Conservation (phyloP, 2,888 invertebrate species). For the Lagria hirta region DNA sequence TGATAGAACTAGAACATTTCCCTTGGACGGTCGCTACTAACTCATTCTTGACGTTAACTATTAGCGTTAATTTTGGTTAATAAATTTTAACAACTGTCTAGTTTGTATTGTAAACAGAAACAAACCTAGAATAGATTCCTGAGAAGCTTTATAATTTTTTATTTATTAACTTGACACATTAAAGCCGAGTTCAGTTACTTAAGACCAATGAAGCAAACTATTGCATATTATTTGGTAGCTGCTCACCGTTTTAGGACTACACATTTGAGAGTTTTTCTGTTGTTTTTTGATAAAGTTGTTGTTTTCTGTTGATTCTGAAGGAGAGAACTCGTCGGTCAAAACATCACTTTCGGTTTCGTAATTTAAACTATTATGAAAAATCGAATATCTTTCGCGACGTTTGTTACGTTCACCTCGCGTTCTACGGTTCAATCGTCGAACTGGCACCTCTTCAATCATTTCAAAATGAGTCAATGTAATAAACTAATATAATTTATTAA, state of each 20-base stretch:
- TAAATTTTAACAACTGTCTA: too few species aligned
- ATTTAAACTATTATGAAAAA: constrained; percentile 31
- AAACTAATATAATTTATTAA: constrained; percentile 18
- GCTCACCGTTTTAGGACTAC: constrained; percentile 11
- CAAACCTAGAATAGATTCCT: too few species aligned
- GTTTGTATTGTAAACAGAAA: too few species aligned
- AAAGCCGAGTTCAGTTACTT: too few species aligned
- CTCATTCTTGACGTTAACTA: too few species aligned
- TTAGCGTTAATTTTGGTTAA: too few species aligned
- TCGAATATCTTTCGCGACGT: constrained; percentile 46
- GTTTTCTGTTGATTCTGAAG: constrained; percentile 26
- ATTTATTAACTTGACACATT: too few species aligned
- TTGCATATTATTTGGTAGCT: too few species aligned
- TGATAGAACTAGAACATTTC: too few species aligned
- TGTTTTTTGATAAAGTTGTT: constrained; percentile 28
- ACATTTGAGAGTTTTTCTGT: background rate
- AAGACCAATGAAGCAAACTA: too few species aligned
- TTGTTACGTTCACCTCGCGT: constrained; percentile 48
- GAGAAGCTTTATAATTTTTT: too few species aligned
- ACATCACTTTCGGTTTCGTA: constrained; percentile 27
- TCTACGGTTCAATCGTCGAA: constrained; percentile 41
- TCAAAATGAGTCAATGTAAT: constrained; percentile 12
- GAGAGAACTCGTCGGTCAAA: constrained; percentile 11
- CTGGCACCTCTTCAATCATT: constrained; percentile 44
- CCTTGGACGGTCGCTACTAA: too few species aligned